Conservation (phyloP, 2,113 vertebrate species). For the Sebastes fasciatus region DNA sequence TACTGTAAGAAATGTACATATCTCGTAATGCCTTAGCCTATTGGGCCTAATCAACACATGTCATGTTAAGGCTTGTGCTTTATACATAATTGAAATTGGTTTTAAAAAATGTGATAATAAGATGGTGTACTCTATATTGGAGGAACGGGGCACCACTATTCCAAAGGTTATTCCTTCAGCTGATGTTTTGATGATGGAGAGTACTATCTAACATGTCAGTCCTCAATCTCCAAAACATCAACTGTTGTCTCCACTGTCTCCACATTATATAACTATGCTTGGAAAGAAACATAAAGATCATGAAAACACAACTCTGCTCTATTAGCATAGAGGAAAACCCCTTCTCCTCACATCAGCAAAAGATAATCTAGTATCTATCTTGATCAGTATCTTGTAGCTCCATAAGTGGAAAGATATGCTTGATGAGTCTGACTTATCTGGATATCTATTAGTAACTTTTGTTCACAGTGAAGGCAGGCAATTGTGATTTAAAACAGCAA, state of each 20-base stretch:
- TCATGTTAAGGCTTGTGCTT: not conserved
- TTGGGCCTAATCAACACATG: not conserved
- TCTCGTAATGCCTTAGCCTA: not conserved
- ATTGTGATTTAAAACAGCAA: not conserved
- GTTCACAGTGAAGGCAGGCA: not conserved
- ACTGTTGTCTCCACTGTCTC: not conserved
- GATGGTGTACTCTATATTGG: too few species aligned
- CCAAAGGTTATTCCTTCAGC: not conserved
- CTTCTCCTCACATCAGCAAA: too few species aligned
- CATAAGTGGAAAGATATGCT: not conserved
- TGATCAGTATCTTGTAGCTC: too few species aligned
- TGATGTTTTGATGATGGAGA: not conserved
- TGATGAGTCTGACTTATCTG: not conserved
- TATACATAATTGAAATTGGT: not conserved
- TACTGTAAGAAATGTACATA: not conserved
- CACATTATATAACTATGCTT: not conserved
- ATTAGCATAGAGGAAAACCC: too few species aligned
- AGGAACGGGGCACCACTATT: not conserved
- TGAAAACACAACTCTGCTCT: too few species aligned
- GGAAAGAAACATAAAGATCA: not conserved
- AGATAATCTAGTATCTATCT: too few species aligned
- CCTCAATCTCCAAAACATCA: not conserved
- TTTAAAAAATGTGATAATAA: not conserved
- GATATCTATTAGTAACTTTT: not conserved
- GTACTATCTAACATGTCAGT: not conserved